Evolutionary conservation across 1,140 invertebrate species (phyloP).

Genomic region (Drosophila sturtevanti): DNA sequence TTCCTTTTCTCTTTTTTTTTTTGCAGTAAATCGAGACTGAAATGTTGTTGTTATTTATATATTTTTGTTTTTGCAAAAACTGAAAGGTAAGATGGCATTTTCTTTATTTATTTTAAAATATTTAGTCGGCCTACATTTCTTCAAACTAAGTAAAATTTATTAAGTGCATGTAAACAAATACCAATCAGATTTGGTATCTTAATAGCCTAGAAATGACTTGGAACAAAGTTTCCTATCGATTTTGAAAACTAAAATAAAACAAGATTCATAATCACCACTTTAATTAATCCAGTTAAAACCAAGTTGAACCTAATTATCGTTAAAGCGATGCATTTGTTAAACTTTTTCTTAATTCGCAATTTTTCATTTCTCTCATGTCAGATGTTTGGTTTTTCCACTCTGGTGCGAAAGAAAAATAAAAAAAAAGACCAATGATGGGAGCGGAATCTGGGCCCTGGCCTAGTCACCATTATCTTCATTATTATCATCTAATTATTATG

Average conservation of each 20-base stretch:
- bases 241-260: too few species aligned
- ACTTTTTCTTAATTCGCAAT: too few species aligned
- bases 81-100: not conserved
- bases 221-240: too few species aligned
- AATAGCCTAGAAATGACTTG: too few species aligned
- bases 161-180: too few species aligned
- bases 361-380: too few species aligned
- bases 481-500: constrained; percentile 61
- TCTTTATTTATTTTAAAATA: not conserved
- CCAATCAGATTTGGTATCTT: too few species aligned
- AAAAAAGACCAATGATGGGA: not conserved
- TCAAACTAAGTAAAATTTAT: not conserved
- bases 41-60: not conserved
- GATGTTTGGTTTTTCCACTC: constrained; percentile 48
- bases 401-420: constrained; percentile 35
- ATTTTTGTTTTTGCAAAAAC: not conserved
- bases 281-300: too few species aligned
- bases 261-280: too few species aligned
- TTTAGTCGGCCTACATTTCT: not conserved
- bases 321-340: too few species aligned
- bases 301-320: too few species aligned
- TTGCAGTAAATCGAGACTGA: not conserved
- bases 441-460: constrained; percentile 31
- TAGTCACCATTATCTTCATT: constrained; percentile 47
- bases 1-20: not conserved